Base-by-base conservation (phyloP, 2,888 invertebrate genomes). In the Elmis aenea region DNA sequence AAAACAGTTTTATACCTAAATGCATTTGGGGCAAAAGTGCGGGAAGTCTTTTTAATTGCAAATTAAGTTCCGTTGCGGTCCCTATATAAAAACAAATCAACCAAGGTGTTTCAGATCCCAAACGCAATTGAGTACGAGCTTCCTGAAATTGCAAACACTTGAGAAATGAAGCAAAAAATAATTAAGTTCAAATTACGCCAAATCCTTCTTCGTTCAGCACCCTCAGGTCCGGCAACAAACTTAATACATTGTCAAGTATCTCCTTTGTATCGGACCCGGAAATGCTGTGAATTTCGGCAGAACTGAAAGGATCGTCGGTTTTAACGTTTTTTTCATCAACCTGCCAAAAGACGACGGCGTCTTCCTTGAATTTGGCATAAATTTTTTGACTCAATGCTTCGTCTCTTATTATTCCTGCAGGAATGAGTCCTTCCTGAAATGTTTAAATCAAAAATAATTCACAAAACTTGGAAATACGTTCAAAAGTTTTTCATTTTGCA, bases 31-130 rank as follows among this genome's bases (percentile, higher is more conserved):
- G 66, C 24, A 81, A 61, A 49, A 78, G 63, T 16, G 74, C 71
- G 2, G 79, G 77, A 32, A 84, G 62, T 45, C 78, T 75, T 54
- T 80, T 76, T 26, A 81, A 61, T 54, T 80, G 76, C 31, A 78
- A 58, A 53, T 69, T 72, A 45, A 66, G 64, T 45, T 72, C 69
- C 10, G 71, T 76, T 6, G 68, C 69, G 28, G 68, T 61, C 6
- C 74, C 75, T 24, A 76, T 46, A 42, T 73, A 73, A 51, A 76
- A 77, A 52, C 74, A 75, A 30, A 76, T 55, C 13, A 77, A 55
- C 75, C 75, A 76, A 3, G 74, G 71, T 32, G 62, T 62, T 9
- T 62, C 62, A 28, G 59, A 51, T 10, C 63, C 64, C 4, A 53
- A 46, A 42, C 61, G 46, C 25, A 68, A 52, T 26, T 57, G 52